Evolutionary conservation across 2,797 vertebrate genomes (phyloP).

Genomic region (Xerus rutilus): DNA sequence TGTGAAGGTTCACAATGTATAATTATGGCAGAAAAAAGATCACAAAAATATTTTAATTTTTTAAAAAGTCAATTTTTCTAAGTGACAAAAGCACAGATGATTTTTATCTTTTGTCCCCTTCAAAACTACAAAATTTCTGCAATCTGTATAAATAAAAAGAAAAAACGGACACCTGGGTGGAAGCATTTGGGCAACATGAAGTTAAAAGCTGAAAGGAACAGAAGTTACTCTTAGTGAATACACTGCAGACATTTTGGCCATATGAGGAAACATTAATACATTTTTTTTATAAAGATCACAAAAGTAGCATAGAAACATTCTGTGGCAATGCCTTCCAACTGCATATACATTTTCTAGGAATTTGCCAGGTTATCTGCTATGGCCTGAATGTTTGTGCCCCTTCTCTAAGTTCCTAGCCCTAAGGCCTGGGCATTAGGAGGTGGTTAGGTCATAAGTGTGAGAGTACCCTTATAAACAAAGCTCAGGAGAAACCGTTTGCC

Average conservation of each 20-base stretch:
- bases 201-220: conserved; percentile 6
- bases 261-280: background rate
- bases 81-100: background rate
- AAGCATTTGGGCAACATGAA: conserved; percentile 15
- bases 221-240: background rate
- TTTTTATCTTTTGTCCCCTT: conserved; percentile 27
- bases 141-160: background rate
- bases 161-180: background rate
- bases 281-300: conserved; percentile 6
- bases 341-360: background rate
- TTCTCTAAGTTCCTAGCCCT: background rate
- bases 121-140: background rate
- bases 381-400: background rate
- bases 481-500: no score
- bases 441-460: background rate
- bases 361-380: background rate
- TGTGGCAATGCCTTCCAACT: background rate
- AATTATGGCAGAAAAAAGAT: background rate
- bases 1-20: background rate
- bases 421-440: background rate
- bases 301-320: background rate
- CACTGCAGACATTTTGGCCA: background rate
- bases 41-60: conserved; percentile 8
- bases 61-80: background rate
- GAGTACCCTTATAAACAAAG: background rate